Evolutionary conservation across 2,113 vertebrate species (phyloP).

Genomic region (Notarius lentiginosus): DNA sequence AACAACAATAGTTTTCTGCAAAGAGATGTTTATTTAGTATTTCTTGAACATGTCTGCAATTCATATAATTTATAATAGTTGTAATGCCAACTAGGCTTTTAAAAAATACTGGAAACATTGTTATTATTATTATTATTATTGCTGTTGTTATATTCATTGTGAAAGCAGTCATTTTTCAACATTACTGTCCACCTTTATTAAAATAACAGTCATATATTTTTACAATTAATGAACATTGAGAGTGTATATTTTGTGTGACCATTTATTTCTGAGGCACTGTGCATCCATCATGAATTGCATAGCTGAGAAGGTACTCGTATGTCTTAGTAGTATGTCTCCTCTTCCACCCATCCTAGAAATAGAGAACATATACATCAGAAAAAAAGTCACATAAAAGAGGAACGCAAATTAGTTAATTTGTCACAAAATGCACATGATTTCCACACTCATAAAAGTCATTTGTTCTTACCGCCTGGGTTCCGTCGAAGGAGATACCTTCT

Average conservation of each 20-base stretch:
- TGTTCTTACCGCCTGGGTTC: slow-evolving; percentile 74
- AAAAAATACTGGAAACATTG: not conserved
- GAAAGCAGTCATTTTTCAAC: not conserved
- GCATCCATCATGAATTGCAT: not conserved
- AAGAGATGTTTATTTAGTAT: not conserved
- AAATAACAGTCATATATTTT: not conserved
- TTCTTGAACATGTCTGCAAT: not conserved
- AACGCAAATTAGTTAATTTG: not conserved
- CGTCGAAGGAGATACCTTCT: slow-evolving; percentile 77
- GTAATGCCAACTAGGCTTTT: not conserved
- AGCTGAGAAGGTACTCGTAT: not conserved
- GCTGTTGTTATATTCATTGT: not conserved
- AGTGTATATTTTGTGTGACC: not conserved
- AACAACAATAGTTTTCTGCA: not conserved
- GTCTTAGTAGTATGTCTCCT: slow-evolving; percentile 82
- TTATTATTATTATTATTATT: not conserved
- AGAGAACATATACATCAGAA: slow-evolving; percentile 40
- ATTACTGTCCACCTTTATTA: not conserved
- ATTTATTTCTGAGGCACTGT: not conserved
- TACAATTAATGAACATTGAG: not conserved
- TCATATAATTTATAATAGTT: not conserved
- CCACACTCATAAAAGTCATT: not conserved
- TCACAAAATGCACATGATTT: not conserved
- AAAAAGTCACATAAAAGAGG: too few relatives aligned
- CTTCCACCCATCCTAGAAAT: slow-evolving; percentile 80